Evolutionary conservation across 2,888 invertebrate species (phyloP), one percentile per base, ranked within the genome.

Genomic region (Plebejus melissa): DNA sequence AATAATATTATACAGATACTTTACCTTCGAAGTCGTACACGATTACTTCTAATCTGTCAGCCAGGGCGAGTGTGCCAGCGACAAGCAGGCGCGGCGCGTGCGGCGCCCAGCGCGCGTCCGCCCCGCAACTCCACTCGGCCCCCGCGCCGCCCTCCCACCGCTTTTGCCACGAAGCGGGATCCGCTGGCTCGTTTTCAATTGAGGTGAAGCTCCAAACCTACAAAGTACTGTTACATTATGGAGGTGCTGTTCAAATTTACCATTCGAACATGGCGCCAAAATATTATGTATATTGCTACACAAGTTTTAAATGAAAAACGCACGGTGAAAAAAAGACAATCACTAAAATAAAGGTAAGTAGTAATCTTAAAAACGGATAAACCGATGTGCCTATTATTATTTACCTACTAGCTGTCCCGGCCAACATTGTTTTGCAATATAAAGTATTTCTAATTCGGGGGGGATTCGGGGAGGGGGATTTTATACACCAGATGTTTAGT

Each of bases 1-100:
- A 46, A 32, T 22, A 22, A 22, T 22, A 22, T 22, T 41, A 41
- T 41, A 41, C 41, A 41, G 41, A 16, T 54, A 16, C 16, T 28
- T 32, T 65, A 87, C 84, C 84, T 77, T 81, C 79, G 36, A 82
- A 78, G 38, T 81, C 77, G 77, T 89, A 76, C 76, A 88, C 87
- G 76, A 86, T 78, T 70, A 88, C 81, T 80, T 90, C 89, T 87
- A 88, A 86, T 79, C 85, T 85, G 77, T 79, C 82, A 46, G 82
- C 80, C 70, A 89, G 86, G 77, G 84, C 84, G 28, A 85, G 83
- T 75, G 82, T 82, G n/a, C 90, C 90, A 7, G 84, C 83, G 46
- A 87, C 78, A 79, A 90, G 84, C 79, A 90, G 84, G 2, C 86
- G 84, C n/a, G 77, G 76, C 16, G 78, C 77, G 50, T 41, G 77